Percentiles rank a stretch among this genome's conserved stretches.
Conservation (phyloP, 2,113 vertebrate genomes). For the Aptenodytes patagonicus region DNA sequence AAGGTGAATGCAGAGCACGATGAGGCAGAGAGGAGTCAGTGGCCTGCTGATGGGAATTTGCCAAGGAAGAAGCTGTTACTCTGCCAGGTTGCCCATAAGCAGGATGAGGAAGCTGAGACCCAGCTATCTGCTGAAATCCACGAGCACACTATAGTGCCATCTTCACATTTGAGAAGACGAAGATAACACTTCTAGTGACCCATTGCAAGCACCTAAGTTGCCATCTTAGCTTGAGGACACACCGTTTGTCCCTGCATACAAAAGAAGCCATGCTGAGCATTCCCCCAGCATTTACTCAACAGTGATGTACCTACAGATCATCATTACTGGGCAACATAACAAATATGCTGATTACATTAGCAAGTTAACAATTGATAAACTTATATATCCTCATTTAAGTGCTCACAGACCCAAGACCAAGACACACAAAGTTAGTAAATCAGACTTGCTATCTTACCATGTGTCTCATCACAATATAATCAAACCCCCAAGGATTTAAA, state of each 20-base stretch:
- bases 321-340: neutral
- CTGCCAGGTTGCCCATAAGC: neutral
- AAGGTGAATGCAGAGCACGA: neutral
- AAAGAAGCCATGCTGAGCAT: neutral
- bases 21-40: neutral
- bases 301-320: neutral
- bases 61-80: neutral
- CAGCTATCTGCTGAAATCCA: neutral
- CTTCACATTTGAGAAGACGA: neutral
- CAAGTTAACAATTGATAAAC: neutral
- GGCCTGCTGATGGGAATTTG: neutral
- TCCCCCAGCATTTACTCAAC: neutral
- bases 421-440: neutral
- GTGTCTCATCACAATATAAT: neutral
- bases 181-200: neutral
- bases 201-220: neutral
- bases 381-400: neutral
- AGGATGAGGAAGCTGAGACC: neutral
- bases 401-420: neutral
- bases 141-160: neutral
- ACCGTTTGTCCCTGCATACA: neutral
- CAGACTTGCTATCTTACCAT: neutral
- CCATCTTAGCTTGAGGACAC: neutral
- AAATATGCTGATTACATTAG: neutral
- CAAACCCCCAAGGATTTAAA: neutral